Conservation (phyloP, 2,888 invertebrate species). For the Lacanobia wlatinum region DNA sequence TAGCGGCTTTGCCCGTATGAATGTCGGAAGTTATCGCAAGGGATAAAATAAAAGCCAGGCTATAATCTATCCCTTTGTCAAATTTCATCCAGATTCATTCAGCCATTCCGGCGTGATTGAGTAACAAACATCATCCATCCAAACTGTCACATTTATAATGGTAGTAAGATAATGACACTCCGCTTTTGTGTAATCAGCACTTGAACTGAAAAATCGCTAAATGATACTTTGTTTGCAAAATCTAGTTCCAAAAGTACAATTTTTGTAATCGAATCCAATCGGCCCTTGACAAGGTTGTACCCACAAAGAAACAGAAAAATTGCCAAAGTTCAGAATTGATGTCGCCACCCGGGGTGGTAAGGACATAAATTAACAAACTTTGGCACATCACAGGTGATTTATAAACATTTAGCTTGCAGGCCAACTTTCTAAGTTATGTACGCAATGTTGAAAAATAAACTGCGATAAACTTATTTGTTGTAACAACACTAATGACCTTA, state of each 20-base stretch:
- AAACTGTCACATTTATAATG: too few relatives aligned
- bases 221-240: slow-evolving; percentile 20
- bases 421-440: slow-evolving; percentile 39
- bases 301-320: slow-evolving; percentile 48
- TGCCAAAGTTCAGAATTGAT: slow-evolving; percentile 59
- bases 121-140: too few relatives aligned
- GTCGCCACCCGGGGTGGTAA: slow-evolving; percentile 52
- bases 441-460: slow-evolving; percentile 20
- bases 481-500: slow-evolving; percentile 13
- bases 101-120: too few relatives aligned
- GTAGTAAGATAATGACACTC: background rate
- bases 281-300: slow-evolving; percentile 21
- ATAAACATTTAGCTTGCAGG: slow-evolving; percentile 48
- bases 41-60: too few relatives aligned
- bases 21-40: too few relatives aligned
- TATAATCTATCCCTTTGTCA: too few relatives aligned
- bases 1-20: too few relatives aligned
- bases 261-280: slow-evolving; percentile 22
- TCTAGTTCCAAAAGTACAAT: slow-evolving; percentile 1
- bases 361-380: slow-evolving; percentile 76
- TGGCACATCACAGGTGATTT: slow-evolving; percentile 64
- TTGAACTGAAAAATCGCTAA: slow-evolving; percentile 8
- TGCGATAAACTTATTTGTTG: background rate
- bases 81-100: too few relatives aligned
- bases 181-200: slow-evolving; percentile 5